Percentiles rank a stretch among this genome's conserved stretches.
These are phyloP conservation scores for Apomyelois bistriatella DNA, from an alignment of 2,888 invertebrate genomes.

Conservation along the genomic window DNA sequence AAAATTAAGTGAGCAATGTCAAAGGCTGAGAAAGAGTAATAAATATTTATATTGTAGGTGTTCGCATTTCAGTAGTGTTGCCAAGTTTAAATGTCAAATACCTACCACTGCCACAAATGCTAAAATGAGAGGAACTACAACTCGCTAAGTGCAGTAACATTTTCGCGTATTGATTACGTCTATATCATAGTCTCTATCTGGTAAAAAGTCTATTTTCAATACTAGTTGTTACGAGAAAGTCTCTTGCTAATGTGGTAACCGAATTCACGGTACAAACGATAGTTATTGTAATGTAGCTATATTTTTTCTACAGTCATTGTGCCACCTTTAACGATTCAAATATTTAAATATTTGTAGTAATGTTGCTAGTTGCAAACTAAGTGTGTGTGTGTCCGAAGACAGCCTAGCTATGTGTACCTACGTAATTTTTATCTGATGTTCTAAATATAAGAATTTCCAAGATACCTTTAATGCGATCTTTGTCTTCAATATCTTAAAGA, in stretches of 20 bases:
- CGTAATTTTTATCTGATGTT: background rate
- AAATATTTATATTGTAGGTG: background rate
- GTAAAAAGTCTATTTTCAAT: constrained; percentile 9
- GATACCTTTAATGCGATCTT: constrained; percentile 10
- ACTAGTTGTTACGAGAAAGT: constrained; percentile 1
- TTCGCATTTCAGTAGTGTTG: constrained; percentile 18
- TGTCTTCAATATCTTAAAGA: constrained; percentile 13
- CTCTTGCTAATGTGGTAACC: background rate
- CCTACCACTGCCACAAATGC: constrained; percentile 22
- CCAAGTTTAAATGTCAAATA: constrained; percentile 16
- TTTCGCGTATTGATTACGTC: background rate
- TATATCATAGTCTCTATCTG: background rate
- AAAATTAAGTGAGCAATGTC: constrained; percentile 1
- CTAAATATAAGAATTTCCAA: constrained; percentile 6
- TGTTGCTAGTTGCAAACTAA: constrained; percentile 15
- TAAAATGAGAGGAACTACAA: constrained; percentile 4
- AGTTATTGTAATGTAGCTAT: constrained; percentile 10
- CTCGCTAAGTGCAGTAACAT: constrained; percentile 8
- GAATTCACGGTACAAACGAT: constrained; percentile 19
- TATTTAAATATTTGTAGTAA: constrained; percentile 17
- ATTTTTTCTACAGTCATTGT: constrained; percentile 24
- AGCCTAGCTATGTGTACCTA: background rate
- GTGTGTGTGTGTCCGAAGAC: background rate
- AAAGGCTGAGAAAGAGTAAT: constrained; percentile 10
- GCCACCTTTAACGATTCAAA: constrained; percentile 19